These are phyloP conservation scores for Salminus brasiliensis DNA, from an alignment of 2,113 vertebrate species.

Conservation along the genomic window DNA sequence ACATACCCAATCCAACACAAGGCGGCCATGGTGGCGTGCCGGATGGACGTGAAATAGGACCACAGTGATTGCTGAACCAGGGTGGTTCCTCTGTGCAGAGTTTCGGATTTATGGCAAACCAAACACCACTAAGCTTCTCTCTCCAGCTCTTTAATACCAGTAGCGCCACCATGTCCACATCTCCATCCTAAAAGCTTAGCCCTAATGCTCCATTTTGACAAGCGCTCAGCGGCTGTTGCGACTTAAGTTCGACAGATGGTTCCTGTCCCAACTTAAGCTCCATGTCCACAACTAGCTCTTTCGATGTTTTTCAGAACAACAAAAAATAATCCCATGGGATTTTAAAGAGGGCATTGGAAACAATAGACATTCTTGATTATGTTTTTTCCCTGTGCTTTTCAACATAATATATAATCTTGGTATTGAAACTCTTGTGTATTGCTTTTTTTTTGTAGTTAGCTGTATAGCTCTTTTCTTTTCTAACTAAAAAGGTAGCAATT, in stretches of 20 bases:
- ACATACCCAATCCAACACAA: neutral
- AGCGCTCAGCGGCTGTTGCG: constrained; percentile 46
- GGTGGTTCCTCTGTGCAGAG: neutral
- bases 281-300: neutral
- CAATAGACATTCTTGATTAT: neutral
- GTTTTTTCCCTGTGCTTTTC: no score
- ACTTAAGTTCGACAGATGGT: constrained; percentile 49
- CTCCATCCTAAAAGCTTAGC: constrained; percentile 40
- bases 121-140: constrained; percentile 20
- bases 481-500: no score
- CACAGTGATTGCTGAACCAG: neutral
- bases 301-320: neutral
- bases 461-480: no score
- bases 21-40: neutral
- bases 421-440: no score
- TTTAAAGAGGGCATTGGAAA: neutral
- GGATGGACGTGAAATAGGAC: neutral
- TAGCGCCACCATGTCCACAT: neutral
- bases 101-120: neutral
- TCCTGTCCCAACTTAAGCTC: constrained; percentile 33
- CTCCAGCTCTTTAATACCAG: constrained; percentile 20
- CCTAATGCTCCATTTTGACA: constrained; percentile 39
- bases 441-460: no score
- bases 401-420: no score
- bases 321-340: neutral